phyloP scores from a whole-genome alignment of 2,113 vertebrate species.

The Planiliza haematocheilus region DNA sequence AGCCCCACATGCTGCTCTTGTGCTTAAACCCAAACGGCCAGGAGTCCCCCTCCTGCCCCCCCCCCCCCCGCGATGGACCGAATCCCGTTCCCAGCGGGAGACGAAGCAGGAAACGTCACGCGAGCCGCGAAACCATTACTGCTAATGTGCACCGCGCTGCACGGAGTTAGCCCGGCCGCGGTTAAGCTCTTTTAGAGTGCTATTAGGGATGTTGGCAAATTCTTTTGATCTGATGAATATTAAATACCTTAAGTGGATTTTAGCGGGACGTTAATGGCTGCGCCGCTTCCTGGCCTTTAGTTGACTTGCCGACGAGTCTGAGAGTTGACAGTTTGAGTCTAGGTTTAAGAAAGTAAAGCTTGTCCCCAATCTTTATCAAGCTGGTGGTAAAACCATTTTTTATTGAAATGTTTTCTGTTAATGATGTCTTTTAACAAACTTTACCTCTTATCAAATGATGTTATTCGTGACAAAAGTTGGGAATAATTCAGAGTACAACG shows the following conservation, averaged over 20 bases:
- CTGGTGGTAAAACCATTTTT: too few relatives aligned
- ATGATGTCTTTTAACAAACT: too few relatives aligned
- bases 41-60: conserved; percentile 22
- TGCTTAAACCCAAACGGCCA: conserved; percentile 52
- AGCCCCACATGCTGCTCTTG: conserved; percentile 20
- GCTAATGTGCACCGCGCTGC: conserved; percentile 52
- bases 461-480: too few relatives aligned
- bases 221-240: conserved; percentile 70
- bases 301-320: background rate
- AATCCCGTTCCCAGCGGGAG: conserved; percentile 50
- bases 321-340: background rate
- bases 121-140: conserved; percentile 21
- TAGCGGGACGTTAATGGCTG: conserved; percentile 50
- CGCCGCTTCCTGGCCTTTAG: conserved; percentile 8
- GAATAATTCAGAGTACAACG: too few relatives aligned
- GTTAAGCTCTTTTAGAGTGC: conserved; percentile 45
- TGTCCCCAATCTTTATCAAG: too few relatives aligned
- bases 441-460: too few relatives aligned
- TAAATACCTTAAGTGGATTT: conserved; percentile 71
- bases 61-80: conserved; percentile 30
- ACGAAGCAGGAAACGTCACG: conserved; percentile 29
- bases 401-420: too few relatives aligned
- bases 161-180: conserved; percentile 17
- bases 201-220: conserved; percentile 50
- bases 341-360: background rate